Conservation (phyloP, 2,888 invertebrate genomes). For the Acanthosoma haemorrhoidale region DNA sequence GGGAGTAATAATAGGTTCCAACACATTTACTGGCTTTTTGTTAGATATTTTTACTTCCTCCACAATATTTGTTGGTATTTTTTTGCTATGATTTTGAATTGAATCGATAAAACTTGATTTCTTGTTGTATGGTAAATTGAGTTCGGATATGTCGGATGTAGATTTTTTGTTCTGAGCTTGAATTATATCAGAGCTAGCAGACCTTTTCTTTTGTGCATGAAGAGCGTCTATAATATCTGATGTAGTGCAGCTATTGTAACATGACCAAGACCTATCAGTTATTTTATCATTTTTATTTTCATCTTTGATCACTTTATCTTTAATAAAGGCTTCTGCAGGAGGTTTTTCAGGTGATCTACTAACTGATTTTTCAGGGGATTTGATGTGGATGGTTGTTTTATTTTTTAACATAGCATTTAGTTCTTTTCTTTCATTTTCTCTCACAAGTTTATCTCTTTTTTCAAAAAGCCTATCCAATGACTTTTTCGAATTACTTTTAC, state of each 20-base stretch:
- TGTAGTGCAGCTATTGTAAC: background rate
- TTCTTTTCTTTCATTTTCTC: constrained; percentile 36
- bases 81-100: background rate
- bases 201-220: background rate
- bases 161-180: background rate
- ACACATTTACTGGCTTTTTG: background rate
- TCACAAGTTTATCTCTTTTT: constrained; percentile 48
- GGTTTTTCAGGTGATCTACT: constrained; percentile 32
- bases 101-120: background rate
- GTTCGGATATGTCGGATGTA: background rate
- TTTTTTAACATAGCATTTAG: constrained; percentile 19
- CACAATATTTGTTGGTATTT: background rate
- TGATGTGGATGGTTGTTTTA: background rate
- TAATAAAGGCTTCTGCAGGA: constrained; percentile 15
- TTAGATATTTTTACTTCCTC: background rate
- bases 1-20: background rate
- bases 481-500: constrained; percentile 49
- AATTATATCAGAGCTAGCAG: background rate
- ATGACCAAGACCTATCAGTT: constrained; percentile 7
- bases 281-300: constrained; percentile 29
- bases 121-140: background rate
- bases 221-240: background rate
- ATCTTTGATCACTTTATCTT: constrained; percentile 19
- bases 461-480: constrained; percentile 56
- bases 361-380: constrained; percentile 29